Percentiles rank a stretch among this genome's conserved stretches.
phyloP scores from a whole-genome alignment of 2,888 invertebrate species.

The Diloba caeruleocephala region DNA sequence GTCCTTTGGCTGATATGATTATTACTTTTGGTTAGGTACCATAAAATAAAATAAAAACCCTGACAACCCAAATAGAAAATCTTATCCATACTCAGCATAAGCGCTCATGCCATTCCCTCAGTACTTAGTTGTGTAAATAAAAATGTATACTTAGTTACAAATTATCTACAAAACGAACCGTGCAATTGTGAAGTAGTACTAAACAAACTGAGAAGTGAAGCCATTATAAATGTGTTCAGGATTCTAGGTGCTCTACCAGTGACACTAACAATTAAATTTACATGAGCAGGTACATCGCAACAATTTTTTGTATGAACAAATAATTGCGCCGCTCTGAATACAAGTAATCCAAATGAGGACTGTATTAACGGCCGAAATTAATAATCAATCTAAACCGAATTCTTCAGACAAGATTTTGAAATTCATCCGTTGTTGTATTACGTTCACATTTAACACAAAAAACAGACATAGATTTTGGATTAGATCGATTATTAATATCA shows the following conservation, averaged over 20 bases:
- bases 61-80: constrained; percentile 15
- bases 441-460: no score
- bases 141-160: constrained; percentile 22
- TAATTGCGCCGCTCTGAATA: constrained; percentile 35
- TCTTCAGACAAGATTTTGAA: no score
- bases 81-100: constrained; percentile 58
- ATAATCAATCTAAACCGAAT: no score
- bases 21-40: no score
- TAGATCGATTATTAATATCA: no score
- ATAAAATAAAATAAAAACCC: constrained; percentile 17
- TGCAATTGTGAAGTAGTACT: constrained; percentile 33
- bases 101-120: constrained; percentile 44
- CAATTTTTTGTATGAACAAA: constrained; percentile 11
- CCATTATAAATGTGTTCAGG: constrained; percentile 5
- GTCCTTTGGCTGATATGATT: no score
- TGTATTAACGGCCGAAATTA: no score
- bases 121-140: constrained; percentile 33
- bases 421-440: no score
- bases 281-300: constrained; percentile 11
- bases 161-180: constrained; percentile 42
- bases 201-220: constrained; percentile 18
- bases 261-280: constrained; percentile 16
- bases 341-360: constrained; percentile 31
- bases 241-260: constrained; percentile 18
- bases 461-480: no score